Evolutionary conservation across 2,888 invertebrate genomes (phyloP), one percentile per base, ranked within the genome.

Genomic region (Lasius fuliginosus): DNA sequence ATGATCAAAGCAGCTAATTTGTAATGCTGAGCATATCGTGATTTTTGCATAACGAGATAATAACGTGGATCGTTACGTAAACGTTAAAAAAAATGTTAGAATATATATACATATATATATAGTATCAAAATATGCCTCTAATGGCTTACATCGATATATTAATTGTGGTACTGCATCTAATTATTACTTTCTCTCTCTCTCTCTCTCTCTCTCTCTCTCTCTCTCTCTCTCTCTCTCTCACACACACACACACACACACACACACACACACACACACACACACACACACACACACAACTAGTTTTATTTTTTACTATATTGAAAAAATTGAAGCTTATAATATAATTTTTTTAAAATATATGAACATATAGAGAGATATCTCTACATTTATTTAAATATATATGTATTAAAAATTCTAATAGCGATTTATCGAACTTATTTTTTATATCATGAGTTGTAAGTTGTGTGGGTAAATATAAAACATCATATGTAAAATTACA

Each of bases 31-130:
- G 9, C 15, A 36, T 18, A 74, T 30, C 6, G 18, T 58, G 58
- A 73, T 27, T 3, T 73, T 40, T 62, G 30, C 74, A 62, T 76
- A 76, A 65, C 42, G 60, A n/a, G 12, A 74, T 42, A 60, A n/a
- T 74, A 74, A 42, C 15, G 11, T 58, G 30, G 11, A 42, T n/a
- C 23, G 30, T 75, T 49, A 67, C 18, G 33, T 49, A 67, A 75
- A 23, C 15, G 18, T 76, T 65, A 60, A 27, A 60, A 27, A 60
- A 42, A 73, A 30, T 64, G 12, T 65, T 46, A 42, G 0, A 33
- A 75, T n/a, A 23, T 23, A 23, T 23, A 23, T 23, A n/a, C n/a
- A 23, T 23, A 23, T 23, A 23, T 23, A 23, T 23, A 23, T 23
- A 23, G 42, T 64, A 15, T 11, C 42, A 1, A 33, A 33, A 46